Base-by-base conservation (phyloP, 2,888 invertebrate species). In the Theretra japonica region DNA sequence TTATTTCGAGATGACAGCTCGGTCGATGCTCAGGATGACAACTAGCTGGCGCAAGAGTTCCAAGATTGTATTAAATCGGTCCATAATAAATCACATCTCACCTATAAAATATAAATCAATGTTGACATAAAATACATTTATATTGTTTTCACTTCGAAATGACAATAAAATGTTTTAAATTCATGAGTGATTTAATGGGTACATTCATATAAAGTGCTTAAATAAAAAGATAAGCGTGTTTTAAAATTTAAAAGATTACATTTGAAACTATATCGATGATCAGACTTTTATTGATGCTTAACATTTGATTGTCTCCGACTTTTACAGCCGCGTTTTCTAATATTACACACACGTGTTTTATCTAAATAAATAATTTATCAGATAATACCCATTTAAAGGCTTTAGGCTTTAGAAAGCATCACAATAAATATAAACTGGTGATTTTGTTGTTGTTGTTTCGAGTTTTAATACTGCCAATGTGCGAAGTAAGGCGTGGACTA, bases 61-160 rank as follows among this genome's bases (percentile, higher is more conserved):
- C 85, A 88, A 90, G 88, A 88, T 89, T 90, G 88, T 93, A 89
- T 90, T 88, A 89, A 90, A 89, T 88, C 88, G 84, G 86, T 79
- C 83, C 79, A 83, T 83, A 84, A 89, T 94, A 94, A 92, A 94
- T 94, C 92, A 93, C 90, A 90, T 84, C 87, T 89, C 88, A 88
- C 93, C 91, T 90, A 92, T 92, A 93, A 93, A 92, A 87, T 88
- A 93, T 94, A 94, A 93, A 93, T 93, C 94, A 93, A 84, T 76
- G 76, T 84, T 86, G 90, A 89, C 92, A 90, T 90, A 93, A 93
- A 94, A 91, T 87, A 93, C 90, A 91, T 92, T 92, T 92, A 91
- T 93, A 93, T 93, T 93, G 93, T 94, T 94, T 94, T 92, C 92
- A 90, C 91, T 91, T 86, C 81, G 87, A 90, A 90, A 90, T 90